A percentile compares a stretch with the other conserved stretches of the same genome.
Evolutionary conservation across 2,113 vertebrate genomes (phyloP).

Genomic region (Dermatemys mawii): DNA sequence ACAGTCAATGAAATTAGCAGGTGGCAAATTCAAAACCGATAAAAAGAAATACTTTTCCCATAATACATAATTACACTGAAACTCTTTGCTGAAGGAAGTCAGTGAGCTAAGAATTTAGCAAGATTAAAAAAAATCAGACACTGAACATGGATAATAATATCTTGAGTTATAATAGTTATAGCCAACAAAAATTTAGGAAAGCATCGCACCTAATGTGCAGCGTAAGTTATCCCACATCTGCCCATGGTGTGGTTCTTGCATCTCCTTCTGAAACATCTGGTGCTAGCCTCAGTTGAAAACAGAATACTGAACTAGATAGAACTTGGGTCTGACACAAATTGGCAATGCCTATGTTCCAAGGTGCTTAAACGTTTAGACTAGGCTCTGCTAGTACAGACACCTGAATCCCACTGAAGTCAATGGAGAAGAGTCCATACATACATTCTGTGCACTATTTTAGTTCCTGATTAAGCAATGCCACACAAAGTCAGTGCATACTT

Average conservation of each 20-base stretch:
- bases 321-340: not conserved
- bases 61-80: not conserved
- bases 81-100: not conserved
- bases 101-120: not conserved
- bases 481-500: not conserved
- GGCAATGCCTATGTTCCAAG: not conserved
- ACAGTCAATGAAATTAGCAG: not conserved
- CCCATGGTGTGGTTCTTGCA: not conserved
- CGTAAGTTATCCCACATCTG: not conserved
- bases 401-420: not conserved
- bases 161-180: not conserved
- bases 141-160: not conserved
- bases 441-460: not conserved
- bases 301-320: not conserved
- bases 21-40: not conserved
- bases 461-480: not conserved
- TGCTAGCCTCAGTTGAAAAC: not conserved
- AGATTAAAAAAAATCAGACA: not conserved
- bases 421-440: not conserved
- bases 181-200: not conserved
- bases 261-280: not conserved
- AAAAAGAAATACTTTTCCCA: not conserved
- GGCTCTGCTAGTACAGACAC: not conserved
- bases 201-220: not conserved
- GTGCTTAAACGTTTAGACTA: not conserved